phyloP scores from a whole-genome alignment of 2,797 vertebrate genomes.

The Bradypodion pumilum region DNA sequence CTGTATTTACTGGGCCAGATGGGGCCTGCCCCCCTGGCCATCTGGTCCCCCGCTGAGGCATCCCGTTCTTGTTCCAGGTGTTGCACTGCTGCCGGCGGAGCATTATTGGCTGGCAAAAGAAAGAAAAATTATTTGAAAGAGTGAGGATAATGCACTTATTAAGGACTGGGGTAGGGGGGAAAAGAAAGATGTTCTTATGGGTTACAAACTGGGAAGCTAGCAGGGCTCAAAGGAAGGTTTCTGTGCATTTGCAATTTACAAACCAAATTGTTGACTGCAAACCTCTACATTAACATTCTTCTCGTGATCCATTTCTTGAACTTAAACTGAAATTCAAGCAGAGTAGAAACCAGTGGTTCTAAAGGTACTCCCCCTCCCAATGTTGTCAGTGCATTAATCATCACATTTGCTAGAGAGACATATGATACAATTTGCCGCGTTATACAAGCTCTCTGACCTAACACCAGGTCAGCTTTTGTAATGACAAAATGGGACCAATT shows the following conservation, averaged over 20 bases:
- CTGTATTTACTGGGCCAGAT: too few species aligned
- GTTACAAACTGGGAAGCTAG: not conserved
- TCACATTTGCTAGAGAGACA: not conserved
- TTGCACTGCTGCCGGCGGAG: too few species aligned
- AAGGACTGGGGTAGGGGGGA: not conserved
- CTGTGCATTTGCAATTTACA: not conserved
- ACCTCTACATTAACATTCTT: not conserved
- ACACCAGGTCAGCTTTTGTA: slow-evolving; percentile 12
- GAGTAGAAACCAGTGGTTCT: not conserved
- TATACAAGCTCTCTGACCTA: not conserved
- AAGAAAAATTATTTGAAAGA: not conserved
- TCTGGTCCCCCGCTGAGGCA: too few species aligned
- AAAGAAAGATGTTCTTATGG: not conserved
- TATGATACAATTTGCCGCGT: not conserved
- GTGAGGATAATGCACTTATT: not conserved
- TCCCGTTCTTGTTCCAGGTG: too few species aligned
- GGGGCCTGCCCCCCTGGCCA: too few species aligned
- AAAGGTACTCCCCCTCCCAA: not conserved
- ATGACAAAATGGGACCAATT: slow-evolving; percentile 4
- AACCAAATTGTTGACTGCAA: not conserved
- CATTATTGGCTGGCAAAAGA: not conserved
- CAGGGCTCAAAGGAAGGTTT: not conserved
- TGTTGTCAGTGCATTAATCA: not conserved
- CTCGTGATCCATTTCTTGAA: not conserved
- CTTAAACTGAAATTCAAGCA: not conserved